Base-by-base conservation (phyloP, 2,888 invertebrate genomes). In the Oligia fasciuncula region DNA sequence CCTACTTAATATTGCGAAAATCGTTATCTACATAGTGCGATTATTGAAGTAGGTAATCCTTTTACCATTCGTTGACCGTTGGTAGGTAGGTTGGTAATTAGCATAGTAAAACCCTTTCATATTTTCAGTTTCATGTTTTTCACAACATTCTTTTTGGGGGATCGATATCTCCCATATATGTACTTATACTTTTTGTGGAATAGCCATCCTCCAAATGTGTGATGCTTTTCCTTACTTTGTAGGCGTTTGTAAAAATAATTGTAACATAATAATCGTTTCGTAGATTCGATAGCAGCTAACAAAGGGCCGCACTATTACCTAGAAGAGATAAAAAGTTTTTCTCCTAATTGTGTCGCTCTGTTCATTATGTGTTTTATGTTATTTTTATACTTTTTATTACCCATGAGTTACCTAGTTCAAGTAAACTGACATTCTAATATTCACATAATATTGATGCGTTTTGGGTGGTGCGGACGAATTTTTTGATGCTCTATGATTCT, bases 211-310 rank as follows among this genome's bases (percentile, higher is more conserved):
- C 17, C 2, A n/a, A 67, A n/a, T 17, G 1, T 14, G 43, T 4
- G 0, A 9, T 67, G 23, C 3, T 9, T 19, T 51, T 70, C 5
- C 11, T 35, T 71, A 54, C n/a, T 40, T 11, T 17, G 9, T 70
- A 14, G 9, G 23, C 14, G 29, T 23, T 46, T 46, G 14, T 40
- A 57, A 43, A 0, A 43, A 40, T 54, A 35, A 40, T 54, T 35
- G 23, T 11, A 19, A 67, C 14, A n/a, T 40, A 40, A 23, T 57
- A 57, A 79, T 3, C 17, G 14, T 71, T 85, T 86, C 86, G 73
- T 79, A 71, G 79, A 79, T 65, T 84, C 49, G 87, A 87, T 87
- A 85, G 77, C 63, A 67, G 2, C 14, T 13, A 73, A 84, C 81
- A 78, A 72, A 72, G 60, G 57, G 35, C 2, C 5, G 2, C 77